phyloP scores from a whole-genome alignment of 1,140 invertebrate genomes.

The Globodera rostochiensis region DNA sequence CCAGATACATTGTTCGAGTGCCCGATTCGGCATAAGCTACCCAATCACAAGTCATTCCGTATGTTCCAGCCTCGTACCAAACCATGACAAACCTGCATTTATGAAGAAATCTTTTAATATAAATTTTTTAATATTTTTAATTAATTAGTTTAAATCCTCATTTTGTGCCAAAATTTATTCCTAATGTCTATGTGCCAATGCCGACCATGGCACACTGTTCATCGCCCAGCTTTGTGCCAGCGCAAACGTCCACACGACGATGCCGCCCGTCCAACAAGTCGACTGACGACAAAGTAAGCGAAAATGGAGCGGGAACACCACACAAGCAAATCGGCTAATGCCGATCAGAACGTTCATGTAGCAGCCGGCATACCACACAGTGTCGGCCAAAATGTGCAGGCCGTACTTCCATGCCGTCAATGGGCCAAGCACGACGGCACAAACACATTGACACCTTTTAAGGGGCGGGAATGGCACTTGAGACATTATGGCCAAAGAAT shows the following conservation, averaged over 20 bases:
- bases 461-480: background rate
- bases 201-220: slow-evolving; percentile 6
- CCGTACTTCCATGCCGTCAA: slow-evolving; percentile 15
- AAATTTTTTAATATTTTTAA: background rate
- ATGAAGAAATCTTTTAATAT: background rate
- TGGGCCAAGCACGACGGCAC: background rate
- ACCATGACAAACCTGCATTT: slow-evolving; percentile 13
- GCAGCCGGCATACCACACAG: slow-evolving; percentile 21
- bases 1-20: slow-evolving; percentile 14
- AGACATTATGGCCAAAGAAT: background rate
- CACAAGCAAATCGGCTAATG: slow-evolving; percentile 18
- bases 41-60: slow-evolving; percentile 31
- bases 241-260: background rate
- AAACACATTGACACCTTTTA: background rate
- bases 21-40: slow-evolving; percentile 18
- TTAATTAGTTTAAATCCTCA: background rate
- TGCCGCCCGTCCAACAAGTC: slow-evolving; percentile 7
- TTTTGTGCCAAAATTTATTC: background rate
- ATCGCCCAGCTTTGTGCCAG: slow-evolving; percentile 16
- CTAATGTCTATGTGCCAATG: background rate
- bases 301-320: slow-evolving; percentile 31
- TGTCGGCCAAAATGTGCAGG: slow-evolving; percentile 15
- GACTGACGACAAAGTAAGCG: background rate
- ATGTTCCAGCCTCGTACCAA: slow-evolving; percentile 17
- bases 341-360: slow-evolving; percentile 28